Conservation (phyloP, 2,113 vertebrate species). For the Limnothrissa miodon region DNA sequence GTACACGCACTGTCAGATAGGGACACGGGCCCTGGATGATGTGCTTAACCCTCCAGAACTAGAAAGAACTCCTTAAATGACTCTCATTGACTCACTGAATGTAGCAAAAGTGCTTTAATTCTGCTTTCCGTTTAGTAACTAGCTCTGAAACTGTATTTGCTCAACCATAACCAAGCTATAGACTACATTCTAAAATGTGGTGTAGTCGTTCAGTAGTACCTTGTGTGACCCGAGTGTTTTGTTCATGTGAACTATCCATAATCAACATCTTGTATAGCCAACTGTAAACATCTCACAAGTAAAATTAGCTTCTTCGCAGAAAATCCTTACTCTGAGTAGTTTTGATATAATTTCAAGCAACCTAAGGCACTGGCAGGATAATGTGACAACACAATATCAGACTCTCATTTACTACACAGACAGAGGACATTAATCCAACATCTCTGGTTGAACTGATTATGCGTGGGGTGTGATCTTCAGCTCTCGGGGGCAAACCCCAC, state of each 20-base stretch:
- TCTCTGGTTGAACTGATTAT: conserved; percentile 32
- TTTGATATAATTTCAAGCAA: no score
- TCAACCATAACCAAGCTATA: background rate
- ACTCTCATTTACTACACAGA: background rate
- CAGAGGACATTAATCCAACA: conserved; percentile 32
- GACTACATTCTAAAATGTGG: no score
- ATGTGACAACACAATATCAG: background rate
- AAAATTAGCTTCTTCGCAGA: no score
- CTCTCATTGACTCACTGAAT: no score
- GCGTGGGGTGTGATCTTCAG: conserved; percentile 30
- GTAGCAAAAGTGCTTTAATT: background rate
- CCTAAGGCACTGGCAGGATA: background rate
- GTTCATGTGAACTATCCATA: background rate
- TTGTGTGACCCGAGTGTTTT: background rate
- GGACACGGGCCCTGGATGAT: background rate
- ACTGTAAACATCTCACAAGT: no score
- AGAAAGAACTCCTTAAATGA: background rate
- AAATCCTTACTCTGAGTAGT: no score
- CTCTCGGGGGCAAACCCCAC: conserved; percentile 53
- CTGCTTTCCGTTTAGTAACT: no score
- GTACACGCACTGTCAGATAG: background rate
- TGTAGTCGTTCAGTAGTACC: no score
- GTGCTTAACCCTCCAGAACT: background rate
- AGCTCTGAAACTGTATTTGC: no score
- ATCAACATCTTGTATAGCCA: background rate